These are phyloP conservation scores for Drymodes brunneopygia DNA, from an alignment of 2,113 vertebrate species.

Conservation along the genomic window DNA sequence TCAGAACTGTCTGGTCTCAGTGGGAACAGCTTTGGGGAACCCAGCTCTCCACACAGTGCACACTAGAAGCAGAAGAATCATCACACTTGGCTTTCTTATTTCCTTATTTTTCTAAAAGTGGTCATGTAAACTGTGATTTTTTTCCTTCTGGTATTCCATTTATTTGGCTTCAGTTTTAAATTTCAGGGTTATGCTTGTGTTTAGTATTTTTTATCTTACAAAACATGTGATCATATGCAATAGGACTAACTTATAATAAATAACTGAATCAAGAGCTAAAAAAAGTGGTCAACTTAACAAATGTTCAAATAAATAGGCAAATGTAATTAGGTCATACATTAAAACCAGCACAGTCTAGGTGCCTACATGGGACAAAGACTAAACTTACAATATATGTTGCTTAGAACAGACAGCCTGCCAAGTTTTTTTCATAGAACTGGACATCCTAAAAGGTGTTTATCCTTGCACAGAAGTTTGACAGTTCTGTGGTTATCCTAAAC, in stretches of 20 bases:
- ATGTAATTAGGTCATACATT: not conserved
- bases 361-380: not conserved
- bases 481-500: not conserved
- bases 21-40: not conserved
- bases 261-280: not conserved
- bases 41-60: not conserved
- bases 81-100: not conserved
- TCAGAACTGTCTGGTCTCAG: not conserved
- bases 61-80: not conserved
- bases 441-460: not conserved
- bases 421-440: not conserved
- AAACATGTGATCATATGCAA: not conserved
- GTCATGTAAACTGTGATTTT: accelerated
- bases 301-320: not conserved
- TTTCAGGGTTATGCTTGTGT: not conserved
- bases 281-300: not conserved
- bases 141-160: not conserved
- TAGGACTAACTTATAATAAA: not conserved
- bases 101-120: not conserved
- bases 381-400: not conserved
- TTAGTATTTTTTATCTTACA: not conserved
- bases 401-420: not conserved
- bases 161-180: not conserved
- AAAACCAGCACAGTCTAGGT: not conserved
- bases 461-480: not conserved